A percentile compares a stretch with the other conserved stretches of the same genome.
Evolutionary conservation across 2,888 invertebrate genomes (phyloP).

Genomic region (Spicauda simplicius): DNA sequence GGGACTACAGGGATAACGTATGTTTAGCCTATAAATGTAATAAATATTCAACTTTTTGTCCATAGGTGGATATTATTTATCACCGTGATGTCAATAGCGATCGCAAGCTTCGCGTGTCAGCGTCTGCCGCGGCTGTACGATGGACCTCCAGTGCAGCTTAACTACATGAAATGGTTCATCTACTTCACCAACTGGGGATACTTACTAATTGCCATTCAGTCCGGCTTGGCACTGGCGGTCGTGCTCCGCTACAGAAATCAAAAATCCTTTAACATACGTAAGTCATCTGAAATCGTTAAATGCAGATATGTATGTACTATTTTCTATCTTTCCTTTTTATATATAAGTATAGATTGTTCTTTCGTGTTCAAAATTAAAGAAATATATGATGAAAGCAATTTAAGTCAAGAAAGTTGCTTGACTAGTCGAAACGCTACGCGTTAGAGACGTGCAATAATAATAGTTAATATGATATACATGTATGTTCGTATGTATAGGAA

Average conservation of each 20-base stretch:
- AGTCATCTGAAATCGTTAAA: slow-evolving; percentile 42
- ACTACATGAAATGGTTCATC: slow-evolving; percentile 87
- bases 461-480: too few relatives aligned
- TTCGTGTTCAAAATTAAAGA: too few relatives aligned
- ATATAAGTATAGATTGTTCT: too few relatives aligned
- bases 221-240: slow-evolving; percentile 80
- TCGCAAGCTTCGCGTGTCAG: slow-evolving; percentile 76
- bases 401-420: too few relatives aligned
- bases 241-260: slow-evolving; percentile 74
- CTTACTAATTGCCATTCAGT: slow-evolving; percentile 83
- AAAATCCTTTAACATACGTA: slow-evolving; percentile 61
- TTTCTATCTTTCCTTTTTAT: too few relatives aligned
- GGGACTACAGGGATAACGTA: too few relatives aligned
- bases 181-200: slow-evolving; percentile 91
- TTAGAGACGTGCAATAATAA: too few relatives aligned
- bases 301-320: too few relatives aligned
- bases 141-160: slow-evolving; percentile 66
- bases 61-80: slow-evolving; percentile 84
- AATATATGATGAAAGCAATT: too few relatives aligned
- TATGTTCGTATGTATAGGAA: too few relatives aligned
- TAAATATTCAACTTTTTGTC: slow-evolving; percentile 12
- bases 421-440: too few relatives aligned
- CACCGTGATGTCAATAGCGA: slow-evolving; percentile 71
- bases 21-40: too few relatives aligned
- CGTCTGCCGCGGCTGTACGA: slow-evolving; percentile 65